These are phyloP conservation scores for Galeruca laticollis DNA, from an alignment of 2,888 invertebrate species.

Conservation along the genomic window DNA sequence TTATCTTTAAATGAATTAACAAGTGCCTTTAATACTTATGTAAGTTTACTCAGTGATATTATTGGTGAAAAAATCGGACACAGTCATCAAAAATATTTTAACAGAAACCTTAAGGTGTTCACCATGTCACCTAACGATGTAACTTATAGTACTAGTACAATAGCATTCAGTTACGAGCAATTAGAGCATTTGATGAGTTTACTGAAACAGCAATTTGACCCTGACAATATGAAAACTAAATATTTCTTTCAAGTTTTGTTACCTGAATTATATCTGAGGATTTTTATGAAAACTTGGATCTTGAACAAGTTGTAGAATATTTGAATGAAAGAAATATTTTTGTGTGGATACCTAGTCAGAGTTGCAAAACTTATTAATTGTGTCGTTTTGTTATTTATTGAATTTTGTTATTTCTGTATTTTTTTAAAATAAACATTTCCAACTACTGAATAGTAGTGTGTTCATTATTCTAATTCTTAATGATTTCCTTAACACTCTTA, in stretches of 20 bases:
- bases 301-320: slow-evolving; percentile 53
- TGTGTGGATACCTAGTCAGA: too few species aligned
- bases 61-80: slow-evolving; percentile 46
- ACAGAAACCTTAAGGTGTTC: slow-evolving; percentile 30
- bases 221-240: slow-evolving; percentile 47
- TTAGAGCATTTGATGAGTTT: slow-evolving; percentile 52
- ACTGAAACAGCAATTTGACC: slow-evolving; percentile 54
- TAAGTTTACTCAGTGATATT: slow-evolving; percentile 44
- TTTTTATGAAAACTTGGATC: slow-evolving; percentile 59
- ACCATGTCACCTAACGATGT: slow-evolving; percentile 50
- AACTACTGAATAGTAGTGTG: too few species aligned
- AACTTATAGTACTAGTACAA: slow-evolving; percentile 55
- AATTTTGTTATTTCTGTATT: too few species aligned
- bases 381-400: too few species aligned
- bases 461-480: too few species aligned
- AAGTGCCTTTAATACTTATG: slow-evolving; percentile 46
- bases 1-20: slow-evolving; percentile 46
- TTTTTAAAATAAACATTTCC: too few species aligned
- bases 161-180: slow-evolving; percentile 58
- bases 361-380: too few species aligned
- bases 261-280: slow-evolving; percentile 59
- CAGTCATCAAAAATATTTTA: slow-evolving; percentile 43
- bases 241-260: slow-evolving; percentile 61
- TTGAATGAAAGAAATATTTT: slow-evolving; percentile 52
- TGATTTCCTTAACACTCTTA: too few species aligned